Percentiles rank a stretch among this genome's conserved stretches.
Evolutionary conservation across 2,797 vertebrate genomes (phyloP).

Genomic region (Muscicapa striata): DNA sequence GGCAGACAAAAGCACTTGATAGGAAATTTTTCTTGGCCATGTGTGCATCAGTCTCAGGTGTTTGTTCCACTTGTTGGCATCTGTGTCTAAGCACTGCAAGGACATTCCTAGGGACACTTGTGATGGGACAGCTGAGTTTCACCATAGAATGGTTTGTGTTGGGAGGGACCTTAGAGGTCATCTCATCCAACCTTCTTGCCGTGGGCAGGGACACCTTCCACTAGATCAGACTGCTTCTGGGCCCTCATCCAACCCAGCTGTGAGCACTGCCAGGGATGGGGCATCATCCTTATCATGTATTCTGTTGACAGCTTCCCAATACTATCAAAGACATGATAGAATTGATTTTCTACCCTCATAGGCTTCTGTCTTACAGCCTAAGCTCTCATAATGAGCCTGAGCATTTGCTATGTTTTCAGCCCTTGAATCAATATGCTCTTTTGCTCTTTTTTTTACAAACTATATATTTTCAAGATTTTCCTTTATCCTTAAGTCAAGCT

Average conservation of each 20-base stretch:
- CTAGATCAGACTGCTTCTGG: not conserved
- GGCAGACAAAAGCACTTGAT: not conserved
- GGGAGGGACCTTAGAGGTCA: not conserved
- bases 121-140: not conserved
- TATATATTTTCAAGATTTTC: constrained; percentile 8
- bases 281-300: not conserved
- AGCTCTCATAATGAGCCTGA: constrained; percentile 20
- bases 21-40: not conserved
- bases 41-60: not conserved
- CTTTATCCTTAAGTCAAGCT: constrained; percentile 13
- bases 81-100: not conserved
- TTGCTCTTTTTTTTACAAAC: not conserved
- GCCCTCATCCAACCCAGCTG: not conserved
- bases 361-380: constrained; percentile 5
- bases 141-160: not conserved
- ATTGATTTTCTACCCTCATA: constrained; percentile 43
- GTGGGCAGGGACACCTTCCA: not conserved
- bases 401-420: not conserved
- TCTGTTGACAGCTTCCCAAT: constrained; percentile 26
- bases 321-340: not conserved
- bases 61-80: not conserved
- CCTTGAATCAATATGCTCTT: not conserved
- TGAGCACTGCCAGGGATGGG: not conserved
- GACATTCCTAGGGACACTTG: not conserved
- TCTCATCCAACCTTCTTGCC: not conserved